Evolutionary conservation across 2,113 vertebrate species (phyloP).

Genomic region (Synodontis membranacea): DNA sequence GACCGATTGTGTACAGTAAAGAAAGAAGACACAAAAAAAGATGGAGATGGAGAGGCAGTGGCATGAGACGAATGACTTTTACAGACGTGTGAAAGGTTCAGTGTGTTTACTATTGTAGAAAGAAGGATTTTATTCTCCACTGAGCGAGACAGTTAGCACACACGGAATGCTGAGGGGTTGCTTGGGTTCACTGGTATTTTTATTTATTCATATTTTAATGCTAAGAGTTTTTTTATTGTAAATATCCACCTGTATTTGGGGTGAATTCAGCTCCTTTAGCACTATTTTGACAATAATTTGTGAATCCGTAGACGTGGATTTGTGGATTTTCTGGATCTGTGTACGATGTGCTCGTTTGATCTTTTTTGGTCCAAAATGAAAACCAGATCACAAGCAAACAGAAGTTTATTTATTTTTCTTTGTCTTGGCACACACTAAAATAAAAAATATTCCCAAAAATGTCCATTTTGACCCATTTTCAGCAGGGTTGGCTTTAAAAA

Average conservation of each 20-base stretch:
- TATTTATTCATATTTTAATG: neutral
- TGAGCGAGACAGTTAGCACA: neutral
- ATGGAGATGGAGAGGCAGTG: neutral
- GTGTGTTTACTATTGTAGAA: neutral
- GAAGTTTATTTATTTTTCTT: no score
- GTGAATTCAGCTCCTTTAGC: neutral
- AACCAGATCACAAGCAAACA: no score
- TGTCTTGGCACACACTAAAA: no score
- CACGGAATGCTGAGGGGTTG: neutral
- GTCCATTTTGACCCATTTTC: no score
- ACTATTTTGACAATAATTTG: no score
- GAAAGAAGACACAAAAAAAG: neutral
- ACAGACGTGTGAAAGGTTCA: slow-evolving; percentile 2
- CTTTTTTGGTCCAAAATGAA: no score
- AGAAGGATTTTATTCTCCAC: neutral
- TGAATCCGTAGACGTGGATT: no score
- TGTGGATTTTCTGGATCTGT: no score
- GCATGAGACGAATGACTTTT: slow-evolving; percentile 3
- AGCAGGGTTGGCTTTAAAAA: neutral
- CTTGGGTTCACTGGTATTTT: neutral
- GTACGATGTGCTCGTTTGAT: no score
- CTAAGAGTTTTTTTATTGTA: neutral
- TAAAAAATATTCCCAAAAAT: no score
- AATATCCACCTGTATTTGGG: neutral
- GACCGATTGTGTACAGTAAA: neutral